A percentile compares a stretch with the other conserved stretches of the same genome.
Evolutionary conservation across 2,888 invertebrate genomes (phyloP).

Genomic region (Apotomis turbidana): DNA sequence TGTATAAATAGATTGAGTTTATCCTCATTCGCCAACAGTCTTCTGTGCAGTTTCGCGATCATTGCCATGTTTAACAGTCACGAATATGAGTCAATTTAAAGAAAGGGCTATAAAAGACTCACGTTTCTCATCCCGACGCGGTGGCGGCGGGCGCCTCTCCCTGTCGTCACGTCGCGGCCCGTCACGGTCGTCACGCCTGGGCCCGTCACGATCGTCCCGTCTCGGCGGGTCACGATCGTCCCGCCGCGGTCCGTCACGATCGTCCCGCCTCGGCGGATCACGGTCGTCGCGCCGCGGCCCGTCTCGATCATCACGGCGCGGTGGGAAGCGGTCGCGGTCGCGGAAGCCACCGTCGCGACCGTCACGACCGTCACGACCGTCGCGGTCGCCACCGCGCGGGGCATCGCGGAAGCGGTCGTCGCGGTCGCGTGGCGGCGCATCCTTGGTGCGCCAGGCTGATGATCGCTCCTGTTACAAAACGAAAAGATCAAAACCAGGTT

Average conservation of each 20-base stretch:
- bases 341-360: conserved; percentile 34
- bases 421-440: conserved; percentile 50
- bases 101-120: conserved; percentile 46
- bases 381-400: conserved; percentile 51
- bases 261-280: conserved; percentile 57
- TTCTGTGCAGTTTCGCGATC: no score
- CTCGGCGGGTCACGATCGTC: conserved; percentile 61
- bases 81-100: no score
- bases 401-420: conserved; percentile 38
- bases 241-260: conserved; percentile 61
- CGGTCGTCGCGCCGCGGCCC: conserved; percentile 54
- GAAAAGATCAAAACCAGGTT: neutral
- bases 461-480: conserved; percentile 66
- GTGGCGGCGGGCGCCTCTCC: conserved; percentile 44
- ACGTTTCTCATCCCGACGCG: conserved; percentile 79
- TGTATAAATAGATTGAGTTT: no score
- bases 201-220: conserved; percentile 62
- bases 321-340: conserved; percentile 46
- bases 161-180: conserved; percentile 45
- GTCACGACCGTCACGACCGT: conserved; percentile 48
- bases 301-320: conserved; percentile 58
- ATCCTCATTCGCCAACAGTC: no score
- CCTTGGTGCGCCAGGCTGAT: conserved; percentile 72
- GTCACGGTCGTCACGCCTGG: conserved; percentile 59
- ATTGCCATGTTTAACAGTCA: no score